Evolutionary conservation across 2,888 invertebrate genomes (phyloP), one percentile per base, ranked within the genome.

Genomic region (Tachystola acroxantha): DNA sequence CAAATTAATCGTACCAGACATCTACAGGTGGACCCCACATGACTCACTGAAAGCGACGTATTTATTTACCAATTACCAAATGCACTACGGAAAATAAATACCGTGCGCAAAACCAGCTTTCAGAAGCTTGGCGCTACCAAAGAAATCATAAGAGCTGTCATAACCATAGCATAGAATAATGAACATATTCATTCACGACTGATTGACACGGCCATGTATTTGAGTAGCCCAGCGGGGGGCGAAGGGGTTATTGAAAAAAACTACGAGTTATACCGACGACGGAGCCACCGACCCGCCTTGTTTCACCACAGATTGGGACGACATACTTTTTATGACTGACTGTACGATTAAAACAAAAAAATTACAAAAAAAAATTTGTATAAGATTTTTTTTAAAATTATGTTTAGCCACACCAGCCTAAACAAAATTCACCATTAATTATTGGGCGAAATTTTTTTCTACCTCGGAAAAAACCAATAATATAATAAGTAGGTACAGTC

Each of bases 181-280:
- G n/a, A n/a, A n/a, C n/a, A 53, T 52, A 61, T 64, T 60, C 55
- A 58, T 55, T 50, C 50, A 48, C 43, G 41, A 10, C 48, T 61
- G 70, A 69, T 67, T 64, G 70, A 64, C 67, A 58, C 55, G 57
- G 53, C 55, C 61, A 62, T 69, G 72, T 64, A 70, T 73, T 73
- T 64, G 78, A 71, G 65, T 54, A 65, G 63, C 80, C 38, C 84
- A 52, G 75, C 81, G 71, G 84, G 85, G 63, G 58, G 68, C 66
- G 58, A 73, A 78, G 76, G 82, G 84, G 77, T 78, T 71, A 64
- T 69, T 73, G 68, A 70, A 74, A 67, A n/a, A 73, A 74, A 74
- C 67, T 69, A 62, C 64, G 47, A 7, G 24, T n/a, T n/a, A 9
- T n/a, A n/a, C n/a, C 9, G 22, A 5, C 22, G 24, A 2, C n/a